Percentiles rank a stretch among this genome's conserved stretches.
phyloP scores from a whole-genome alignment of 2,888 invertebrate species.

The Oscheius sp. region DNA sequence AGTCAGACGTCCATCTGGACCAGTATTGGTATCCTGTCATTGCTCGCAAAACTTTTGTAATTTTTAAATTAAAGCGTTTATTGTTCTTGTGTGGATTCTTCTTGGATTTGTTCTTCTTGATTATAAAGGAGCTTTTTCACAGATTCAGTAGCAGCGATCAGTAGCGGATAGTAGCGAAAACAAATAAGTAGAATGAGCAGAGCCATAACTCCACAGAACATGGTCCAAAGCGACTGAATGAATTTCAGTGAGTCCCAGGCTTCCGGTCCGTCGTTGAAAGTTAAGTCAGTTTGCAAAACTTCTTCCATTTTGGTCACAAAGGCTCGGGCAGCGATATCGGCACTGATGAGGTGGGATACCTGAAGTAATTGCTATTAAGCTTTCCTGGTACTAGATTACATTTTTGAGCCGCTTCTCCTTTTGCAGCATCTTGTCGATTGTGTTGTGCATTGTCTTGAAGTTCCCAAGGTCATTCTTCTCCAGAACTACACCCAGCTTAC shows the following conservation, averaged over 20 bases:
- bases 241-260: background rate
- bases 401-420: constrained; percentile 1
- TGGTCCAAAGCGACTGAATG: background rate
- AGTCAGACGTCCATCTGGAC: constrained; percentile 3
- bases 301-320: constrained; percentile 16
- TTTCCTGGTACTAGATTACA: background rate
- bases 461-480: constrained; percentile 36
- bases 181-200: background rate
- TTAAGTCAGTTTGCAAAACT: constrained; percentile 9
- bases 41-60: constrained; percentile 23
- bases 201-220: background rate
- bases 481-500: constrained; percentile 39
- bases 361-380: background rate
- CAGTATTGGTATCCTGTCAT: constrained; percentile 5
- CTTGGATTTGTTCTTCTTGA: background rate
- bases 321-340: background rate
- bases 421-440: background rate
- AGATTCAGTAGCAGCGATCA: no score
- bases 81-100: background rate
- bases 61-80: constrained; percentile 8
- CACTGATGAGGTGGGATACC: constrained; percentile 6
- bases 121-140: background rate
- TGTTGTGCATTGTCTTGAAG: constrained; percentile 33
- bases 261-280: constrained; percentile 16
- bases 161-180: background rate